Conservation (phyloP, 2,888 invertebrate genomes). For the Eupithecia pulchellata region DNA sequence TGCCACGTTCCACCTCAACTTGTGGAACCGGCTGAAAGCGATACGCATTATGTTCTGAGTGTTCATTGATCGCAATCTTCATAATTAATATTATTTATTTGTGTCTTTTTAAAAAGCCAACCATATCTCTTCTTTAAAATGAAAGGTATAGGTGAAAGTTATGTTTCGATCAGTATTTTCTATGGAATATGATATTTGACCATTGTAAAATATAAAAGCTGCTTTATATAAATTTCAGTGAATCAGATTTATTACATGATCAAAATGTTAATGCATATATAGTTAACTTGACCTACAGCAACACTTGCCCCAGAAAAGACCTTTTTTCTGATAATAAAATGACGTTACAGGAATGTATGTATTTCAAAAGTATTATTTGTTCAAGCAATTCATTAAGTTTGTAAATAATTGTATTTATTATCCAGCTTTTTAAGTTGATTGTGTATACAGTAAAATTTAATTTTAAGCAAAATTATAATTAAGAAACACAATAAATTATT, state of each 20-base stretch:
- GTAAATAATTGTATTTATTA: slow-evolving; percentile 77
- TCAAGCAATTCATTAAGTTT: slow-evolving; percentile 43
- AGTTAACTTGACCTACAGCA: slow-evolving; percentile 18
- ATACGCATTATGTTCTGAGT: no score
- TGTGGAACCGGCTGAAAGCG: no score
- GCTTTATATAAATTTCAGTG: not conserved
- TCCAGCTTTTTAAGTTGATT: slow-evolving; percentile 62
- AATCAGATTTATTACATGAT: not conserved
- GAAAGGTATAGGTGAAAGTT: not conserved
- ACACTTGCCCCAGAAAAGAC: slow-evolving; percentile 23
- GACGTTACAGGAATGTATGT: slow-evolving; percentile 42
- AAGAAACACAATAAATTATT: slow-evolving; percentile 83
- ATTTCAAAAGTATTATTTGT: slow-evolving; percentile 44
- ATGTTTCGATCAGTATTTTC: slow-evolving; percentile 19
- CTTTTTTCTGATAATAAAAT: slow-evolving; percentile 54
- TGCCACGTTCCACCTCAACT: not conserved
- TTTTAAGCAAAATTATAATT: slow-evolving; percentile 74
- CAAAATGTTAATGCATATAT: slow-evolving; percentile 3
- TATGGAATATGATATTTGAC: slow-evolving; percentile 22
- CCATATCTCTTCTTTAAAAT: not conserved
- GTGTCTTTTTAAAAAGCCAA: not conserved
- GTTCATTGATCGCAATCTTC: not conserved
- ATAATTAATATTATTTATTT: not conserved
- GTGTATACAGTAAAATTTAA: slow-evolving; percentile 76
- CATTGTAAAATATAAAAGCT: slow-evolving; percentile 2